phyloP scores from a whole-genome alignment of 1,140 invertebrate species.

The Melitaea cinxia region DNA sequence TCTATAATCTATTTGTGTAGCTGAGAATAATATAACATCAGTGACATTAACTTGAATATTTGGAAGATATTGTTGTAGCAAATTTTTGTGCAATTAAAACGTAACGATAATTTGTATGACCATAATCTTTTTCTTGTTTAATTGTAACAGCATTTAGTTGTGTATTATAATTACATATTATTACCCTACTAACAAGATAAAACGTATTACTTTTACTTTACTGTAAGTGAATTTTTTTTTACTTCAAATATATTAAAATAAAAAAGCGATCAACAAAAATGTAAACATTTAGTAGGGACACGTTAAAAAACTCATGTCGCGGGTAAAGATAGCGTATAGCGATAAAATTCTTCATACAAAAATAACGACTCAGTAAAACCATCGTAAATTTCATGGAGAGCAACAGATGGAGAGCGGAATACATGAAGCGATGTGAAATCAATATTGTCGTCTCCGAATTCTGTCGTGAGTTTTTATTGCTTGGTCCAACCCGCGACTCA shows the following conservation, averaged over 20 bases:
- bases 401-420: constrained; percentile 79
- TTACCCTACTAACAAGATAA: no score
- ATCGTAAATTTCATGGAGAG: constrained; percentile 77
- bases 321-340: constrained; percentile 41
- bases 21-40: no score
- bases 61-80: no score
- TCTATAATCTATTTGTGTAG: no score
- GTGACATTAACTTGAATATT: no score
- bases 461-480: constrained; percentile 58
- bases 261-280: constrained; percentile 39
- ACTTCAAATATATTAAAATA: constrained; percentile 13
- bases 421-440: constrained; percentile 68
- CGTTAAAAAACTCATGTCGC: constrained; percentile 55
- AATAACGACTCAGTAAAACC: constrained; percentile 75
- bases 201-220: no score
- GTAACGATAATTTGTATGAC: no score
- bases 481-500: constrained; percentile 28
- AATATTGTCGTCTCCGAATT: constrained; percentile 73
- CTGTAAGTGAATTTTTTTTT: no score
- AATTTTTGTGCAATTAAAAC: no score
- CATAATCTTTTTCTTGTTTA: no score
- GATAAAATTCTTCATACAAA: constrained; percentile 77
- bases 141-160: no score
- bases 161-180: no score
- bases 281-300: constrained; percentile 40